Conservation (phyloP, 2,797 vertebrate genomes). For the Acrocephalus scirpaceus region DNA sequence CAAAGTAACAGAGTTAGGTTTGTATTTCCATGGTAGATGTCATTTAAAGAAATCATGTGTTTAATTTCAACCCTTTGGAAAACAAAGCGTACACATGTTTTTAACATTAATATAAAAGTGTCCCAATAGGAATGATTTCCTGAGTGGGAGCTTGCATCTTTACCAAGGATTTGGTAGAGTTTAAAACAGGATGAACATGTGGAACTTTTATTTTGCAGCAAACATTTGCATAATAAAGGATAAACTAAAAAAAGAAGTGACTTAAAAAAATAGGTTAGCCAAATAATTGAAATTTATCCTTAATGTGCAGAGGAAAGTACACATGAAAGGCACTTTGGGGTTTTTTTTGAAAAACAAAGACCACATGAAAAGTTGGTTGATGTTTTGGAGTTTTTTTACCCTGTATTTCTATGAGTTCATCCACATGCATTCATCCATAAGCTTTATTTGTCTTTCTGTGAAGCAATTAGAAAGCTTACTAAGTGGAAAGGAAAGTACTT, state of each 20-base stretch:
- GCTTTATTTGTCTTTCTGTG: neutral
- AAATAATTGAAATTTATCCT: constrained; percentile 32
- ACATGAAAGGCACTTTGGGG: neutral
- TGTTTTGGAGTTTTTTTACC: neutral
- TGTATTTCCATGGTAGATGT: neutral
- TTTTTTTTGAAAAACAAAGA: neutral
- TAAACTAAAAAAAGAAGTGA: constrained; percentile 1
- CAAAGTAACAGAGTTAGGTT: neutral
- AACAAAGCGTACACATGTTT: neutral
- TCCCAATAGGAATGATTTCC: neutral
- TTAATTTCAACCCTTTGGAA: neutral
- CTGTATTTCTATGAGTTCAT: neutral
- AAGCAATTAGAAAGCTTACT: constrained; percentile 63
- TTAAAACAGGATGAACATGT: constrained; percentile 33
- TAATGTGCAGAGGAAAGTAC: neutral
- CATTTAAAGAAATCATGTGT: neutral
- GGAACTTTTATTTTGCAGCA: constrained; percentile 21
- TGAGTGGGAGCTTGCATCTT: constrained; percentile 30
- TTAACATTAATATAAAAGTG: constrained; percentile 4
- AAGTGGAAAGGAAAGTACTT: constrained; percentile 81
- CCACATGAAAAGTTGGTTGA: constrained; percentile 21
- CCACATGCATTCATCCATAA: neutral
- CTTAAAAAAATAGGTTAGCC: neutral
- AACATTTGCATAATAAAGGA: constrained; percentile 42
- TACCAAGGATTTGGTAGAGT: neutral